phyloP scores from a whole-genome alignment of 2,113 vertebrate genomes.

The Apaloderma vittatum region DNA sequence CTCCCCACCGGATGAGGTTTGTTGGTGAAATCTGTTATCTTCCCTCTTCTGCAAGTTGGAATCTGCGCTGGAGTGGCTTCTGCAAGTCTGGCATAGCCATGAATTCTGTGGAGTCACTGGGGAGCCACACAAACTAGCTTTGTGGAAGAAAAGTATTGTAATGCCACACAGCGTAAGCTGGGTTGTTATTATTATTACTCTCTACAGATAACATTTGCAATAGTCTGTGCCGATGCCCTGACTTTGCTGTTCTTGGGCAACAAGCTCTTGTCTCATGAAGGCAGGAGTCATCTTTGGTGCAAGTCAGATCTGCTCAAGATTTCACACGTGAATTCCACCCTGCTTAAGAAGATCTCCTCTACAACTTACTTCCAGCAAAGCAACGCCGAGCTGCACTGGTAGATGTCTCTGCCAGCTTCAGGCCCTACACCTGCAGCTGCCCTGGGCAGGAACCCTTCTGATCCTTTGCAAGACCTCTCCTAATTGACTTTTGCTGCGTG shows the following conservation, averaged over 20 bases:
- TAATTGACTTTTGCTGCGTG: neutral
- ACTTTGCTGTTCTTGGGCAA: neutral
- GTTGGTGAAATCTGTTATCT: neutral
- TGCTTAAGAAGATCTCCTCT: neutral
- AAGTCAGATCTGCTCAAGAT: neutral
- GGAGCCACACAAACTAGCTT: neutral
- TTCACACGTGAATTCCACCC: neutral
- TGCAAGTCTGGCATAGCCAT: neutral
- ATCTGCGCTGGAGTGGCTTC: neutral
- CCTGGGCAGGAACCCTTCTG: neutral
- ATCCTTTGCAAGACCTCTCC: neutral
- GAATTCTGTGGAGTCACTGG: neutral
- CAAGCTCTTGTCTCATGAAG: neutral
- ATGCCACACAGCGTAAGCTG: neutral
- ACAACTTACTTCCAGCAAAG: neutral
- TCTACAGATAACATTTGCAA: neutral
- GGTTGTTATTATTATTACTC: neutral
- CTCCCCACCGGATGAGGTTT: neutral
- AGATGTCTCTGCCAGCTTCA: neutral
- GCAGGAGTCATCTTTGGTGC: no score
- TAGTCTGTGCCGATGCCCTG: neutral
- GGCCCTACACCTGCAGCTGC: neutral
- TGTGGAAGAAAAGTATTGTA: neutral
- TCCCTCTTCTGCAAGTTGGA: neutral
- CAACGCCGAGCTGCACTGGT: neutral